These are phyloP conservation scores for Vanessa tameamea DNA, from an alignment of 1,140 invertebrate species.

Conservation along the genomic window DNA sequence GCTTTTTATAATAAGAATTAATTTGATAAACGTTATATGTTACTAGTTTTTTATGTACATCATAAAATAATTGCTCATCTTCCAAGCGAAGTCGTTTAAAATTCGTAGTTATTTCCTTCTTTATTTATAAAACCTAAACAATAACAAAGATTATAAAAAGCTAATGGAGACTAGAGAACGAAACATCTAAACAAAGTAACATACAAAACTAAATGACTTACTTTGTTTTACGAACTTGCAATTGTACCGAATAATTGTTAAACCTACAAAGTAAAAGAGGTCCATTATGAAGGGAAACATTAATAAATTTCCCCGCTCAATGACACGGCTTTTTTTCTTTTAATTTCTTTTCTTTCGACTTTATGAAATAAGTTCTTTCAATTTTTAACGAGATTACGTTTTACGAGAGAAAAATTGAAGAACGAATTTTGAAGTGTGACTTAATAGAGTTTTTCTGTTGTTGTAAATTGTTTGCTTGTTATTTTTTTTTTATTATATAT, in stretches of 20 bases:
- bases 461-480: not conserved
- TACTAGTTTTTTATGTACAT: no score
- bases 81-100: no score
- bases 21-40: no score
- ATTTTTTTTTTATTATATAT: not conserved
- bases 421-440: slow-evolving; percentile 56
- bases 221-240: slow-evolving; percentile 3
- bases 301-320: slow-evolving; percentile 50
- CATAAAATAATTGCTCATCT: no score
- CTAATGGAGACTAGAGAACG: not conserved
- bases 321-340: slow-evolving; percentile 47
- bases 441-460: not conserved
- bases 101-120: no score
- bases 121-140: no score
- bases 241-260: slow-evolving; percentile 50
- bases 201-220: slow-evolving; percentile 4
- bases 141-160: not conserved
- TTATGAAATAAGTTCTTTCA: slow-evolving; percentile 74
- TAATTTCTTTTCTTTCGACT: slow-evolving; percentile 52
- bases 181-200: not conserved
- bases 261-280: slow-evolving; percentile 51
- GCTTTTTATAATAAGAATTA: no score
- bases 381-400: slow-evolving; percentile 68
- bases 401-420: slow-evolving; percentile 69
- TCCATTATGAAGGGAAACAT: slow-evolving; percentile 56